Base-by-base conservation (phyloP, 2,888 invertebrate species). In the Tipula unca region DNA sequence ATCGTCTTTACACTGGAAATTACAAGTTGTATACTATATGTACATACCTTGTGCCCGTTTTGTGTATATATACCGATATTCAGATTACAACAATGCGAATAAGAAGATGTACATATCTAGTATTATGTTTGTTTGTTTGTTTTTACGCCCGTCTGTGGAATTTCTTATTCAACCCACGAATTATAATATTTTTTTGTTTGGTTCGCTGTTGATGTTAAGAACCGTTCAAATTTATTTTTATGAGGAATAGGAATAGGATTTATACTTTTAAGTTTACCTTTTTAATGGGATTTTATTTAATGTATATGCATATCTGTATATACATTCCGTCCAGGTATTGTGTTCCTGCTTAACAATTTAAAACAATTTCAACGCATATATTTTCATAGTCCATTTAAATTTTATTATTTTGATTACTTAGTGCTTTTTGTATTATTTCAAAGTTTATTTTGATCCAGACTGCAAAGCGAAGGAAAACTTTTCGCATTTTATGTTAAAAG, bases 361-460 rank as follows among this genome's bases (percentile, higher is more conserved):
- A 69, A 25, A 69, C 69, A 69, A 69, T 69, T 69, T 69, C 25
- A 69, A 25, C 25, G 69, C 69, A 69, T 69, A 69, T 25, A 69
- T 69, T 69, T 69, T 69, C 69, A 69, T 69, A 69, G 69, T 69
- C 69, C 69, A 69, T 69, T 69, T 69, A 69, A 69, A 69, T 69
- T 69, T 69, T 69, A 69, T 69, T 69, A 69, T 25, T 69, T 69
- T 69, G 69, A 69, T 69, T 69, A 69, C 69, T 69, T 69, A 25
- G 25, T 20, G 69, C 69, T 69, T 69, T 69, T 48, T 48, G 4
- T 25, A 69, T n/a, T n/a, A n/a, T 25, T 69, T 25, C 25, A 25
- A 69, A 69, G 69, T 69, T 69, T 10, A 25, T 69, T 69, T 20
- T 25, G 13, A 25, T 20, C 25, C 69, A 69, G 25, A 69, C 25